Percentiles rank a stretch among this genome's conserved stretches.
phyloP scores from a whole-genome alignment of 2,797 vertebrate species.

The Paratrypauchen microcephalus region DNA sequence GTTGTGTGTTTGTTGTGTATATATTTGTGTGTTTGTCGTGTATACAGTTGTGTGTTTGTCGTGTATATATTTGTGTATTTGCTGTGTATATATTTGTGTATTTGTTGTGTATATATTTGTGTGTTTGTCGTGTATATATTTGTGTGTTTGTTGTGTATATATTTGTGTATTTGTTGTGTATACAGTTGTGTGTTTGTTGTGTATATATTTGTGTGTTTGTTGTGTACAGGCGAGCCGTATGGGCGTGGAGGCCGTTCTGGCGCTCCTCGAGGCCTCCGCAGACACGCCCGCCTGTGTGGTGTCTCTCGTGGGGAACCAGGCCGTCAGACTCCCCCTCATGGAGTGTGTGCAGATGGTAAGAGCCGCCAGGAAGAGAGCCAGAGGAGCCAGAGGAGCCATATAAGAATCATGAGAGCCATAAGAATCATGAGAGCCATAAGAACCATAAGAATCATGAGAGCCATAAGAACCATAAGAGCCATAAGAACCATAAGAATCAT shows the following conservation, averaged over 20 bases:
- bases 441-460: no score
- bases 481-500: neutral
- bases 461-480: neutral
- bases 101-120: neutral
- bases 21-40: no score
- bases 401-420: no score
- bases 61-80: no score
- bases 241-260: slow-evolving; percentile 95
- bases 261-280: slow-evolving; percentile 88
- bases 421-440: no score
- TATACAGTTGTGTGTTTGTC: no score
- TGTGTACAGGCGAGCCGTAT: slow-evolving; percentile 89
- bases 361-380: neutral
- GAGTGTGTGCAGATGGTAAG: slow-evolving; percentile 94
- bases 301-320: slow-evolving; percentile 91
- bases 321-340: slow-evolving; percentile 88
- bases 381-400: no score
- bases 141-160: no score
- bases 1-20: no score
- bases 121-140: neutral
- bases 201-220: neutral
- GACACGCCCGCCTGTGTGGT: slow-evolving; percentile 93
- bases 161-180: neutral
- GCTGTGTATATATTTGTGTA: no score
- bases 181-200: neutral